Conservation (phyloP, 2,113 vertebrate genomes). For the Piliocolobus tephrosceles region DNA sequence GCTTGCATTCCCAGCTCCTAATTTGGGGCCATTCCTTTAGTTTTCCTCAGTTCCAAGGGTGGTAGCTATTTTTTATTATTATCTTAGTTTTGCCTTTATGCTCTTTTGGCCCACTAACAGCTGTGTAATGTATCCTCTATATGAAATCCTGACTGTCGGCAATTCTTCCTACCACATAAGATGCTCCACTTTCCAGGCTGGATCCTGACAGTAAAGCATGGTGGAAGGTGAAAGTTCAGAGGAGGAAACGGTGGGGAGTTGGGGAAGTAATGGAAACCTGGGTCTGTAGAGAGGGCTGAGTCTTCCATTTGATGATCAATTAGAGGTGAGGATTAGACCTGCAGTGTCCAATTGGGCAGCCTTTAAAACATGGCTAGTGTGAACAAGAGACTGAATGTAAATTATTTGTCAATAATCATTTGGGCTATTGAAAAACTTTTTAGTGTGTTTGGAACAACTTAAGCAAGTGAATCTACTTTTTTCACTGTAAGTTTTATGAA, state of each 20-base stretch:
- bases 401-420: background rate
- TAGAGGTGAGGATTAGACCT: background rate
- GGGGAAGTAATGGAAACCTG: background rate
- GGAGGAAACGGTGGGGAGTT: fast-evolving
- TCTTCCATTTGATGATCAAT: background rate
- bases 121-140: background rate
- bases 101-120: background rate
- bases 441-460: background rate
- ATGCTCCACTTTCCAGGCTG: background rate
- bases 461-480: background rate
- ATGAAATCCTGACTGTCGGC: background rate
- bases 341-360: background rate
- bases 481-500: background rate
- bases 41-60: background rate
- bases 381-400: background rate
- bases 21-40: background rate
- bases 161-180: background rate
- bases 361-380: background rate
- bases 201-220: background rate
- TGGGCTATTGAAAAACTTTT: background rate
- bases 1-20: background rate
- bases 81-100: background rate
- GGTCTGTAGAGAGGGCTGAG: background rate
- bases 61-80: background rate
- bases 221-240: background rate